These are phyloP conservation scores for Scaptomyza parva DNA, from an alignment of 2,888 invertebrate species.

Conservation along the genomic window DNA sequence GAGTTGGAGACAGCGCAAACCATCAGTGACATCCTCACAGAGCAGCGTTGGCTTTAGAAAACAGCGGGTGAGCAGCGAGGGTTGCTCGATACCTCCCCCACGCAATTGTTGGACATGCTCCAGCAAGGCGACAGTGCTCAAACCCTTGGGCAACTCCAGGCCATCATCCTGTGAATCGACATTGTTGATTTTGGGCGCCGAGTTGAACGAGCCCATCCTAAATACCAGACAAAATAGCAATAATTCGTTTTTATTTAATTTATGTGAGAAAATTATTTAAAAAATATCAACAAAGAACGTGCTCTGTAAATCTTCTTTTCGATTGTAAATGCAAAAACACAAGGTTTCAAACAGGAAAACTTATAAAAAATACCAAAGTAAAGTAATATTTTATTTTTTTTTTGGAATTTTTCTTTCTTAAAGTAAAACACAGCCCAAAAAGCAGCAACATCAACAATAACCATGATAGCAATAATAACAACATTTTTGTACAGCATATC, in stretches of 20 bases:
- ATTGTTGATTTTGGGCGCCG: conserved; percentile 88
- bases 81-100: conserved; percentile 84
- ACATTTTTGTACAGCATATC: conserved; percentile 9
- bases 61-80: conserved; percentile 85
- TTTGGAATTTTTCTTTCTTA: conserved; percentile 10
- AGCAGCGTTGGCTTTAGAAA: conserved; percentile 78
- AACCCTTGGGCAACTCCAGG: conserved; percentile 85
- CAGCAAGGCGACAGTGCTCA: conserved; percentile 85
- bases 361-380: too few species aligned
- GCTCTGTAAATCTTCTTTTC: conserved; percentile 5
- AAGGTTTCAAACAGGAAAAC: too few species aligned
- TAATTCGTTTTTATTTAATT: not conserved
- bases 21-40: conserved; percentile 82
- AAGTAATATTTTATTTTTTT: conserved; percentile 1
- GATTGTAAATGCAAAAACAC: not conserved
- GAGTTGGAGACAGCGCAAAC: conserved; percentile 84
- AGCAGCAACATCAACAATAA: conserved; percentile 32
- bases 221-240: conserved; percentile 52
- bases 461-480: conserved; percentile 21
- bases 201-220: conserved; percentile 91
- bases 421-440: conserved; percentile 2
- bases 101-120: conserved; percentile 85
- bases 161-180: conserved; percentile 88
- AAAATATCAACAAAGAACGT: not conserved
- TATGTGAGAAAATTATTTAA: not conserved